Conservation (phyloP, 2,888 invertebrate species). For the Lepidonotus clava region DNA sequence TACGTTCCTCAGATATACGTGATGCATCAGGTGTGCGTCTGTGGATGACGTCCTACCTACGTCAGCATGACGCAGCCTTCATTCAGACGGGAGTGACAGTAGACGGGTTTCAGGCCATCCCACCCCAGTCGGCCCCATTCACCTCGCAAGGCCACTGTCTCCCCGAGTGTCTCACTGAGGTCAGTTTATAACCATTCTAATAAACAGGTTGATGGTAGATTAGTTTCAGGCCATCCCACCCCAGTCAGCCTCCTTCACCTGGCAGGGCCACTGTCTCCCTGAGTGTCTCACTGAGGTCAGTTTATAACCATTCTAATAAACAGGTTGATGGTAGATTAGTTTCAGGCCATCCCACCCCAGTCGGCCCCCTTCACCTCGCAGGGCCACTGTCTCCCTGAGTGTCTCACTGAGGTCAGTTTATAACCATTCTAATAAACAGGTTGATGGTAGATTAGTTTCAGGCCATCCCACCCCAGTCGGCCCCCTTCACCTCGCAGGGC, state of each 20-base stretch:
- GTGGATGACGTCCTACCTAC: slow-evolving; percentile 43
- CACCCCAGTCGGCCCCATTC: slow-evolving; percentile 17
- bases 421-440: too few relatives aligned
- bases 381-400: too few relatives aligned
- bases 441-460: too few relatives aligned
- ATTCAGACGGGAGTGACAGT: slow-evolving; percentile 31
- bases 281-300: background rate
- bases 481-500: too few relatives aligned
- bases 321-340: too few relatives aligned
- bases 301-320: too few relatives aligned
- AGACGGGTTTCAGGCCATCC: slow-evolving; percentile 15
- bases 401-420: too few relatives aligned
- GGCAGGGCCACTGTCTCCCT: background rate
- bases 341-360: too few relatives aligned
- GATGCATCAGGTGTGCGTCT: slow-evolving; percentile 46
- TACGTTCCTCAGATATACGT: background rate
- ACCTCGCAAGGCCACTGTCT: slow-evolving; percentile 36
- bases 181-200: background rate
- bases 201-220: background rate
- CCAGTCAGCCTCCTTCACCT: background rate
- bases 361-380: too few relatives aligned
- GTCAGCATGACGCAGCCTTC: slow-evolving; percentile 40
- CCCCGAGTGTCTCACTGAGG: slow-evolving; percentile 33
- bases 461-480: too few relatives aligned
- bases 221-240: background rate